phyloP scores from a whole-genome alignment of 1,140 invertebrate species.

The Hesperophylax magnus region DNA sequence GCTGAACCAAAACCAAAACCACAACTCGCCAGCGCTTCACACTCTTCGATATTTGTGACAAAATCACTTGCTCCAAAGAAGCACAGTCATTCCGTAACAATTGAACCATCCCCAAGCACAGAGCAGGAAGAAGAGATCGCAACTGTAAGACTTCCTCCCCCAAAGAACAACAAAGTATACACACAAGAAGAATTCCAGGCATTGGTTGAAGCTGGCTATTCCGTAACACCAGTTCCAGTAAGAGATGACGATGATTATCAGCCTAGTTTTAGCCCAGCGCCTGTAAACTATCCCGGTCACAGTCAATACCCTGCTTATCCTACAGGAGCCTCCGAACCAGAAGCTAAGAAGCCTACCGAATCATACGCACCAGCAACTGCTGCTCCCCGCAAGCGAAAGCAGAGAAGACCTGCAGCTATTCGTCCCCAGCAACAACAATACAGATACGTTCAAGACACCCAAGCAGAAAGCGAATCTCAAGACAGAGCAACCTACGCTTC shows the following conservation, averaged over 20 bases:
- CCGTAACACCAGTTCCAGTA: constrained; percentile 69
- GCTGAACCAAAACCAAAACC: constrained; percentile 40
- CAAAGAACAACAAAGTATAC: constrained; percentile 68
- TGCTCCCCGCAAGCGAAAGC: constrained; percentile 51
- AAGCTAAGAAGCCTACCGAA: constrained; percentile 50
- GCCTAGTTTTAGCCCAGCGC: constrained; percentile 46
- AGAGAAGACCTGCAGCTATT: constrained; percentile 49
- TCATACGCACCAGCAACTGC: constrained; percentile 34
- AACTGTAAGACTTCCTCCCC: constrained; percentile 64
- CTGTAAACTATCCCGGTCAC: constrained; percentile 55
- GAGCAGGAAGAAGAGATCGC: constrained; percentile 49
- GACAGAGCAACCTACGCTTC: constrained; percentile 38
- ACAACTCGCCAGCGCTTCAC: constrained; percentile 33
- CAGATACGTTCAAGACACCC: constrained; percentile 27
- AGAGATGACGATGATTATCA: constrained; percentile 58
- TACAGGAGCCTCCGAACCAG: constrained; percentile 29
- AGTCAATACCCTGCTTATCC: constrained; percentile 34
- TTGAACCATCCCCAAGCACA: constrained; percentile 60
- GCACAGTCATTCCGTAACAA: constrained; percentile 27
- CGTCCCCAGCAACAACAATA: constrained; percentile 25
- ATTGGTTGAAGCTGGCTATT: constrained; percentile 67
- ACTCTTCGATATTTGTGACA: constrained; percentile 56
- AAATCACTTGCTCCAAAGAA: constrained; percentile 51
- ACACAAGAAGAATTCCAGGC: constrained; percentile 69
- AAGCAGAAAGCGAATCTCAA: constrained; percentile 53